Evolutionary conservation across 2,113 vertebrate species (phyloP), one percentile per base, ranked within the genome.

Genomic region (Silurus asotus): DNA sequence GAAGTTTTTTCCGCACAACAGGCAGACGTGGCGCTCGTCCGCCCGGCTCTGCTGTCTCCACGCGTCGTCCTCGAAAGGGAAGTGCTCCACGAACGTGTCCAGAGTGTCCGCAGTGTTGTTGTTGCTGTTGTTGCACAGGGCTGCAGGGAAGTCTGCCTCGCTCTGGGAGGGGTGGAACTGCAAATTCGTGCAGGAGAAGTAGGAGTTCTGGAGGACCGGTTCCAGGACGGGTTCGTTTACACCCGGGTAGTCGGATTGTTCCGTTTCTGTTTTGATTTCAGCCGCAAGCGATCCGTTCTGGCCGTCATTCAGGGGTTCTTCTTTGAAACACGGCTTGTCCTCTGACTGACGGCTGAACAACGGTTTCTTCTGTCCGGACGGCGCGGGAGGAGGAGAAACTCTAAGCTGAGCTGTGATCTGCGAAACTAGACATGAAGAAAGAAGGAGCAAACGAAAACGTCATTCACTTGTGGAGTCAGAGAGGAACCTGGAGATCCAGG

Each of bases 1-100:
- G 87, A 95, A 95, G 0, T 91, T 92, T 87, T 94, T 94, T 6
- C 94, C 94, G 2, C 95, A 95, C 0, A 95, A 48, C 0, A 87
- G 67, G 59, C 86, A 87, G 70, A 74, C 3, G 80, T 82, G 86
- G 0, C 86, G 80, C 55, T 87, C 86, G 1, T 82, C 86, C 37
- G 37, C 37, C 17, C 58, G 86, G 3, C 14, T 75, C 70, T 82
- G 86, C 59, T 55, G 83, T 4, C 65, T 79, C 81, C 65, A 84
- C 28, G 55, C 51, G 3, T 69, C 80, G 2, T 87, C 80, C 28
- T 87, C 86, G 23, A 65, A 87, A 5, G 86, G 72, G 13, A 87
- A 87, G 8, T 64, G 86, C 51, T 87, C 86, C 25, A 82, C 80
- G 0, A 82, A 82, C 20, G 70, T 64, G 49, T 87, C 72, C 70